Conservation (phyloP, 2,797 vertebrate genomes). For the Stomatorhinus walkeri region DNA sequence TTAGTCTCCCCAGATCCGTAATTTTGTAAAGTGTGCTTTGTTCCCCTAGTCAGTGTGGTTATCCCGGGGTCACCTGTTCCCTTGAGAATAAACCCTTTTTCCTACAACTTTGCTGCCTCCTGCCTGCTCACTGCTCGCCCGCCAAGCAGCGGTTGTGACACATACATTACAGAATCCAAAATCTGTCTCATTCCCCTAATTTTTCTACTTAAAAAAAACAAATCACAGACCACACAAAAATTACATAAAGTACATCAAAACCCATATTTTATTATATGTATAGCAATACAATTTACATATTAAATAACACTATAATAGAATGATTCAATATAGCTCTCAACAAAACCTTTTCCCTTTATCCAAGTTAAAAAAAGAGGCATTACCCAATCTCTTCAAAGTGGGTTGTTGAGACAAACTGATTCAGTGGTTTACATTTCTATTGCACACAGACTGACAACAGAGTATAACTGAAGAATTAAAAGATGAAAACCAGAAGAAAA, state of each 20-base stretch:
- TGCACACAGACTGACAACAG: slow-evolving; percentile 67
- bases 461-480: slow-evolving; percentile 51
- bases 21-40: too few relatives aligned
- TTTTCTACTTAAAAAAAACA: background rate
- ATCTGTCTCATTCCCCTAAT: background rate
- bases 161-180: background rate
- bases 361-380: slow-evolving; percentile 72
- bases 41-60: too few relatives aligned
- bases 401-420: slow-evolving; percentile 66
- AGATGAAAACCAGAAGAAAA: slow-evolving; percentile 23
- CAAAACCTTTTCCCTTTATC: slow-evolving; percentile 63
- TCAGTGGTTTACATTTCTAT: slow-evolving; percentile 70
- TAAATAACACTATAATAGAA: slow-evolving; percentile 98
- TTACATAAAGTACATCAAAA: slow-evolving; percentile 85
- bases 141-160: too few relatives aligned
- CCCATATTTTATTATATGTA: slow-evolving; percentile 98
- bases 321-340: slow-evolving; percentile 91
- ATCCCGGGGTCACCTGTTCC: too few relatives aligned
- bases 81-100: too few relatives aligned
- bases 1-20: too few relatives aligned
- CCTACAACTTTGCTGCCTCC: too few relatives aligned
- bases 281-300: slow-evolving; percentile 99
- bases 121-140: too few relatives aligned
- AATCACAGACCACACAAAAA: slow-evolving; percentile 29
- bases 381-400: slow-evolving; percentile 61